These are phyloP conservation scores for Sebastes steindachneri DNA, from an alignment of 2,797 vertebrate genomes.

Conservation along the genomic window DNA sequence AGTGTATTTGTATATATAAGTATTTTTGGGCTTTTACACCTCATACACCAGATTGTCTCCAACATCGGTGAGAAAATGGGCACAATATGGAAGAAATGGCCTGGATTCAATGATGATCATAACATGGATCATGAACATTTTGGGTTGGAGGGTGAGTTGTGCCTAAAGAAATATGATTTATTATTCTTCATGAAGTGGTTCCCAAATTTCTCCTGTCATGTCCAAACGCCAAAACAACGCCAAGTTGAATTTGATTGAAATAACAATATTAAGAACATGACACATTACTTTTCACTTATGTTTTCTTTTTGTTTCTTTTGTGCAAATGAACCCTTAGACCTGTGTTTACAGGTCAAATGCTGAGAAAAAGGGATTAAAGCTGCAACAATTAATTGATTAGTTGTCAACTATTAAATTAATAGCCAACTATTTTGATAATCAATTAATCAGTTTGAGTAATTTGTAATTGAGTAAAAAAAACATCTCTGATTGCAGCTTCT, in stretches of 20 bases:
- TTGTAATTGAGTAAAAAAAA: too few relatives aligned
- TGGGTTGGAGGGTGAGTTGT: constrained; percentile 83
- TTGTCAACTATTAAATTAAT: too few relatives aligned
- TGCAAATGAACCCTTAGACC: not conserved
- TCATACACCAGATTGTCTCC: constrained; percentile 74
- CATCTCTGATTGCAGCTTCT: too few relatives aligned
- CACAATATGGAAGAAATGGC: constrained; percentile 84
- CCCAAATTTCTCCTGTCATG: not conserved
- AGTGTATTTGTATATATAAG: not conserved
- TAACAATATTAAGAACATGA: not conserved
- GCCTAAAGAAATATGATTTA: not conserved
- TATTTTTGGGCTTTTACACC: not conserved
- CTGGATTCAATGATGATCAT: constrained; percentile 79
- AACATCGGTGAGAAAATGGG: constrained; percentile 74
- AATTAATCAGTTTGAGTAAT: too few relatives aligned
- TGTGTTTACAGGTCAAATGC: not conserved
- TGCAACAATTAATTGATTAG: too few relatives aligned
- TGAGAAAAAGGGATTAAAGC: not conserved
- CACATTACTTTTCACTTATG: not conserved
- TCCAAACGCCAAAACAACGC: not conserved
- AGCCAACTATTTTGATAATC: too few relatives aligned
- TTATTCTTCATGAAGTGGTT: not conserved
- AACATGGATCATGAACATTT: constrained; percentile 90
- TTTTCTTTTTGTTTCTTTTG: not conserved
- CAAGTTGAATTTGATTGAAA: not conserved